Conservation (phyloP, 2,113 vertebrate species). For the Dromaius novaehollandiae region DNA sequence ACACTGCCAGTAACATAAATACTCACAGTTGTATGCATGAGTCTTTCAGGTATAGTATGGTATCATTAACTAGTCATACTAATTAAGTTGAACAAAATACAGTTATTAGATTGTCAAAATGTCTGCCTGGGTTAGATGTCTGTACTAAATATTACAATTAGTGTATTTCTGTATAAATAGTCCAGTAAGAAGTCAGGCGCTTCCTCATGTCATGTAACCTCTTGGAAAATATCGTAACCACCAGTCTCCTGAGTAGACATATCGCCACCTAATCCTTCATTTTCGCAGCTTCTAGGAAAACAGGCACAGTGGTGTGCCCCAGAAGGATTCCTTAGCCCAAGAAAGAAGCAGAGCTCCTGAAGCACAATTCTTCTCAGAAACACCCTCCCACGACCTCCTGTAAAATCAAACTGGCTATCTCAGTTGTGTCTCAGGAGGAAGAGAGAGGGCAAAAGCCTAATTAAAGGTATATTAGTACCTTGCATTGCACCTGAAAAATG, state of each 20-base stretch:
- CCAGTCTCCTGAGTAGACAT: not conserved
- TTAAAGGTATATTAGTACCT: not conserved
- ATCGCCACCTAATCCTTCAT: not conserved
- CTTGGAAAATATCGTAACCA: not conserved
- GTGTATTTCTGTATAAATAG: not conserved
- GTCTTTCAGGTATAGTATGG: not conserved
- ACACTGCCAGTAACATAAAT: slow-evolving; percentile 39
- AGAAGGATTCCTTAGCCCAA: not conserved
- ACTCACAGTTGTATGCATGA: not conserved
- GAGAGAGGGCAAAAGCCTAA: not conserved
- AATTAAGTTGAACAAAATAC: slow-evolving; percentile 4
- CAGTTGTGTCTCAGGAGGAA: not conserved
- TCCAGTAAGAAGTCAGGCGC: not conserved
- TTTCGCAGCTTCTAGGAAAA: not conserved
- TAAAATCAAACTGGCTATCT: not conserved
- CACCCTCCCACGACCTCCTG: not conserved
- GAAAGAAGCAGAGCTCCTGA: not conserved
- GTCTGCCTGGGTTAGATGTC: not conserved
- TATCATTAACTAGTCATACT: not conserved
- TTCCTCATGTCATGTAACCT: not conserved
- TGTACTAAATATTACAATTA: not conserved
- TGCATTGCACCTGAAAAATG: not conserved
- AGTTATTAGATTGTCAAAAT: not conserved
- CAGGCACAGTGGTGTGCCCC: not conserved
- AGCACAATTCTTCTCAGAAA: not conserved